Conservation (phyloP, 2,888 invertebrate genomes). For the Cantharis rufa region DNA sequence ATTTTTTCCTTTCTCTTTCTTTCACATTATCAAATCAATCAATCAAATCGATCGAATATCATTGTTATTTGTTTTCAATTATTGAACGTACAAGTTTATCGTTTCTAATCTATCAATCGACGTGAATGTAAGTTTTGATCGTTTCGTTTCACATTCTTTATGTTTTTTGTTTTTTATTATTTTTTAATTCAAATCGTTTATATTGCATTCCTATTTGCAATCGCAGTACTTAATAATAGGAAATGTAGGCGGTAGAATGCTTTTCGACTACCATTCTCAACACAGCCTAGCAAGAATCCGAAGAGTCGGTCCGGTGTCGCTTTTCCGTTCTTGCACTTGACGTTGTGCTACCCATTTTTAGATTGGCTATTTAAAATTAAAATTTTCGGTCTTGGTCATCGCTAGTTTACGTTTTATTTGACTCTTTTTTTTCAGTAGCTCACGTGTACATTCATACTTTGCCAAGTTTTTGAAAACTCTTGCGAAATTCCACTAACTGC, state of each 20-base stretch:
- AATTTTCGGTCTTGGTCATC: background rate
- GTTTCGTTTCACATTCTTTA: background rate
- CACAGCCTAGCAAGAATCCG: background rate
- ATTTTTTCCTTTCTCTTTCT: background rate
- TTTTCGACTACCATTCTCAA: constrained; percentile 6
- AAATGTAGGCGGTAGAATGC: constrained; percentile 20
- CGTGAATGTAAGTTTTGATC: background rate
- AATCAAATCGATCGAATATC: background rate
- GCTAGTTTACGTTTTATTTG: background rate
- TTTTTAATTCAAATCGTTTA: constrained; percentile 17
- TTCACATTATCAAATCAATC: background rate
- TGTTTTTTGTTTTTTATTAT: constrained; percentile 3
- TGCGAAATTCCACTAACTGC: background rate
- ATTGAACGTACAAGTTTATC: background rate
- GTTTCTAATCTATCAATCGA: background rate
- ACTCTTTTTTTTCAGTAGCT: constrained; percentile 10
- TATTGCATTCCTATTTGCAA: constrained; percentile 30
- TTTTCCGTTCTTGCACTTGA: background rate
- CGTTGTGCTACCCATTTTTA: background rate
- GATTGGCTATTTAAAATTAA: background rate
- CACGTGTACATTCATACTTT: constrained; percentile 16
- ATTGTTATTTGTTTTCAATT: background rate
- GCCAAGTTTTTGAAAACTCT: constrained; percentile 6
- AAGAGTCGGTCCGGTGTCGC: background rate
- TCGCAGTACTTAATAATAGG: constrained; percentile 28